These are phyloP conservation scores for Baronia brevicornis DNA, from an alignment of 2,888 invertebrate species.

Conservation along the genomic window DNA sequence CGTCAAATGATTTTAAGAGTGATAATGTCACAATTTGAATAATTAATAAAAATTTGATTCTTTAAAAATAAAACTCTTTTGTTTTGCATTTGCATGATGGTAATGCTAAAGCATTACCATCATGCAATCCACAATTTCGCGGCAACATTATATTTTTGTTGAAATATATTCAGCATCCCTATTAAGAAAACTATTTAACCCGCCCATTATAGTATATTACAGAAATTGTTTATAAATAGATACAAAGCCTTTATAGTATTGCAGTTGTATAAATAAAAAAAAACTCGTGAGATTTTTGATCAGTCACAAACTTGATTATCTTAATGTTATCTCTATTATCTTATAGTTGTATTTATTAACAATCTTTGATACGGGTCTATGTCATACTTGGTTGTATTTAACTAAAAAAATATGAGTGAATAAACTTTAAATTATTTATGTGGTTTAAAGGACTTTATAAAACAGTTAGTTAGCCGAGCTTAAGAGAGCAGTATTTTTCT, in stretches of 20 bases:
- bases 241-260: background rate
- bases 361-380: constrained; percentile 30
- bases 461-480: constrained; percentile 12
- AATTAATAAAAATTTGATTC: no score
- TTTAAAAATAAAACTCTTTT: no score
- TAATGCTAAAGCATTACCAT: no score
- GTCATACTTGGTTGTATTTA: constrained; percentile 8
- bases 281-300: constrained; percentile 7
- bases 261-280: background rate
- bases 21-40: no score
- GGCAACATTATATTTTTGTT: no score
- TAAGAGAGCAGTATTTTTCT: constrained; percentile 38
- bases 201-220: constrained; percentile 3
- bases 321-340: constrained; percentile 14
- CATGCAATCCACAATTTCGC: no score
- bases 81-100: no score
- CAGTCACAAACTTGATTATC: constrained; percentile 34
- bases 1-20: no score
- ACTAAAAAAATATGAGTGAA: constrained; percentile 5
- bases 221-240: constrained; percentile 1
- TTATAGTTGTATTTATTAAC: constrained; percentile 18
- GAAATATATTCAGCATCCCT: no score
- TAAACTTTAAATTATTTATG: no score
- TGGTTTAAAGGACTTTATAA: constrained; percentile 8
- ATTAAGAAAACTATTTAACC: no score